Percentiles rank a stretch among this genome's conserved stretches.
Conservation (phyloP, 2,113 vertebrate genomes). For the Macquaria ambigua region DNA sequence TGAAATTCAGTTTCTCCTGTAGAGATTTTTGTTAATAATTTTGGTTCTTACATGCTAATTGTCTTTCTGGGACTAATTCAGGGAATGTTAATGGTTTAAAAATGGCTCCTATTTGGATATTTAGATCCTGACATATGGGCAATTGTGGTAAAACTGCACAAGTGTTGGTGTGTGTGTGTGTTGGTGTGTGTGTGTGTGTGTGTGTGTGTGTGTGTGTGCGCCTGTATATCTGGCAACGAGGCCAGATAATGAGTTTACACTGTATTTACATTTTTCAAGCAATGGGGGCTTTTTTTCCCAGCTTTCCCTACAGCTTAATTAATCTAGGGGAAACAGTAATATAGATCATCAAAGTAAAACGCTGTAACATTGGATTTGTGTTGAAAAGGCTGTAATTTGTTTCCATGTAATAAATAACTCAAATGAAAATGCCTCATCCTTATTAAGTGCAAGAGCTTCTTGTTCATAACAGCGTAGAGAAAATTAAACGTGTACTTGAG, state of each 20-base stretch:
- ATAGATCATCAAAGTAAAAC: not conserved
- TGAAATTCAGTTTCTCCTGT: not conserved
- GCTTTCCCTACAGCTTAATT: not conserved
- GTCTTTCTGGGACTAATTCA: not conserved
- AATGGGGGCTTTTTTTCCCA: not conserved
- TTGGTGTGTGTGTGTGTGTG: no score
- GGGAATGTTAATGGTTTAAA: not conserved
- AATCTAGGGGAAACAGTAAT: not conserved
- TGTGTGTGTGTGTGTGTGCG: not conserved
- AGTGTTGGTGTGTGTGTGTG: not conserved
- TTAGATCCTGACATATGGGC: not conserved
- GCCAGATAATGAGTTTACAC: conserved; percentile 18
- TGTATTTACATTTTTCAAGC: conserved; percentile 42
- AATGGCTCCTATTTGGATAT: not conserved
- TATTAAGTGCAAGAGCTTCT: not conserved
- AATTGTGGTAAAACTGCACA: not conserved
- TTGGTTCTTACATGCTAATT: not conserved
- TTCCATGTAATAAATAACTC: not conserved
- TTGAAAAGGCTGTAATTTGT: not conserved
- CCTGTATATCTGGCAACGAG: not conserved
- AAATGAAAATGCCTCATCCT: not conserved
- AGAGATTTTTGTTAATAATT: not conserved
- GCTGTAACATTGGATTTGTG: not conserved
- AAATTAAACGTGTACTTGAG: not conserved
- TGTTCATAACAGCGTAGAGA: not conserved